Percentiles rank a stretch among this genome's conserved stretches.
phyloP scores from a whole-genome alignment of 2,888 invertebrate genomes.

The Drosophila ezoana region DNA sequence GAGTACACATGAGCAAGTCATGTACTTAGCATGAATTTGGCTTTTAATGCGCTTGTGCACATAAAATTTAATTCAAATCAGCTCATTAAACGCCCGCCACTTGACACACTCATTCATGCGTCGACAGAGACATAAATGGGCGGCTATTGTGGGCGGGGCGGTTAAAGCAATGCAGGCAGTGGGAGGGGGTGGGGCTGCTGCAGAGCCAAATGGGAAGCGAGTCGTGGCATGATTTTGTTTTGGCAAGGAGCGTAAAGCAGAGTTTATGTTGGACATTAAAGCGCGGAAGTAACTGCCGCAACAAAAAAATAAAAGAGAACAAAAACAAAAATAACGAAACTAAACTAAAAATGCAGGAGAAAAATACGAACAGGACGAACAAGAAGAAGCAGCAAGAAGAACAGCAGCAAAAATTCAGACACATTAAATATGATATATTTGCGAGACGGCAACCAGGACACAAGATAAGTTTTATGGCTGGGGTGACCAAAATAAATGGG shows the following conservation, averaged over 20 bases:
- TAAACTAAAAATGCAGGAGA: constrained; percentile 56
- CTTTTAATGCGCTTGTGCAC: constrained; percentile 70
- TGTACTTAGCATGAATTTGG: constrained; percentile 43
- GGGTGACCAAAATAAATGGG: constrained; percentile 37
- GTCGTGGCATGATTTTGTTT: constrained; percentile 47
- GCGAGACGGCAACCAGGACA: constrained; percentile 62
- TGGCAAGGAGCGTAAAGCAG: constrained; percentile 64
- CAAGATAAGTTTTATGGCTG: constrained; percentile 67
- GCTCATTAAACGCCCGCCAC: constrained; percentile 76
- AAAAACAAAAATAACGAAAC: constrained; percentile 1
- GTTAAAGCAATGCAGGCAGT: constrained; percentile 10
- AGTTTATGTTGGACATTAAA: constrained; percentile 77
- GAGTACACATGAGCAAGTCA: constrained; percentile 1
- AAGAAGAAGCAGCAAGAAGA: constrained; percentile 18
- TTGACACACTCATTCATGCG: constrained; percentile 65
- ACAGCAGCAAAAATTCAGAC: constrained; percentile 64
- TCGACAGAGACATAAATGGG: constrained; percentile 45
- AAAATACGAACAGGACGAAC: constrained; percentile 21
- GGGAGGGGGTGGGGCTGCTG: background rate
- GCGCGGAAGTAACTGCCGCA: constrained; percentile 72
- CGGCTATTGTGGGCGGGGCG: constrained; percentile 1
- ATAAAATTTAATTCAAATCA: constrained; percentile 78
- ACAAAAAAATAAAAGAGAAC: constrained; percentile 15
- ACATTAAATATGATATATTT: constrained; percentile 78
- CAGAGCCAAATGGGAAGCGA: constrained; percentile 24